Evolutionary conservation across 2,888 invertebrate species (phyloP), one percentile per base, ranked within the genome.

Genomic region (Trachelus tabidus): DNA sequence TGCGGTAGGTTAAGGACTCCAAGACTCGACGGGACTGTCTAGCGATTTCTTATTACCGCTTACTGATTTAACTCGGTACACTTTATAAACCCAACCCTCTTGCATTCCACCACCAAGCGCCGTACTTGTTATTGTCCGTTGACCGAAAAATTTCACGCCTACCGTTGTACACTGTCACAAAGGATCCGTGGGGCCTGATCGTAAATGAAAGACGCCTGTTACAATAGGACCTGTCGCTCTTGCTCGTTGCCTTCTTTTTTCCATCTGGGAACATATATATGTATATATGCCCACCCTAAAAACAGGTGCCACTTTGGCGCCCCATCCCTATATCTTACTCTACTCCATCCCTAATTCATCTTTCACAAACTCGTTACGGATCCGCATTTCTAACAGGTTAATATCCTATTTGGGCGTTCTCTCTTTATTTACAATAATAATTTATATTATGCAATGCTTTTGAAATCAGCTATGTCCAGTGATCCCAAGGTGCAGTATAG

Each of bases 211-310:
- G 74, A 40, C 34, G 74, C 35, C 33, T 31, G 34, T 9, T 74
- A 74, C 34, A 74, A 74, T 74, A 35, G 74, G 35, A 74, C 74
- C 74, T 74, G 74, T 74, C 71, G 71, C 33, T 34, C 71, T 23
- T 56, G 23, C 9, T 23, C 56, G 23, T 9, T 56, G 56, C 56
- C 56, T 40, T 56, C 23, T 56, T 56, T 40, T 56, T 56, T 56
- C 56, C 56, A 56, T 23, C 56, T 9, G 9, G 9, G 56, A 23
- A 23, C 23, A 23, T 56, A 56, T 56, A 23, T 56, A 56, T 23
- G 23, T 23, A 56, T 23, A 56, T 23, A 56, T 56, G 2, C 1
- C 56, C 23, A 56, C 56, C 56, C 23, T 56, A 56, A 56, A 56
- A 56, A 56, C 56, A 56, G 56, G 56, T 56, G 56, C 56, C 56